phyloP scores from a whole-genome alignment of 2,888 invertebrate genomes.

The Tetheella fluctuosa region DNA sequence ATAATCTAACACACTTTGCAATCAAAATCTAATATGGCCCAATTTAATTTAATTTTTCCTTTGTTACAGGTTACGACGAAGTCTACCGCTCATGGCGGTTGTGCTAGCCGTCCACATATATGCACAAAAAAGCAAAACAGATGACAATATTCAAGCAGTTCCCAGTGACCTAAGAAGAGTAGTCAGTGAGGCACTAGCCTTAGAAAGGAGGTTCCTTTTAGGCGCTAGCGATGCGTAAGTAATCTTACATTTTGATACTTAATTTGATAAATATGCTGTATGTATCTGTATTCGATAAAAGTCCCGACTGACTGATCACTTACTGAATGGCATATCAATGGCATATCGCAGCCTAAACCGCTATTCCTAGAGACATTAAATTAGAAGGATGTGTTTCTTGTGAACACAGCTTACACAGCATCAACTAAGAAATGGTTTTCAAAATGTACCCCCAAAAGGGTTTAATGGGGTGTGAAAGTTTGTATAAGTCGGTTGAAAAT shows the following conservation, averaged over 20 bases:
- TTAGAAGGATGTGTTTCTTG: too few species aligned
- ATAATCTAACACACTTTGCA: not conserved
- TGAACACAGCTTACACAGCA: too few species aligned
- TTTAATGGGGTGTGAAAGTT: too few species aligned
- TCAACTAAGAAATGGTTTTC: too few species aligned
- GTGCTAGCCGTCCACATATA: slow-evolving; percentile 46
- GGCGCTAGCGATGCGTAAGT: slow-evolving; percentile 75
- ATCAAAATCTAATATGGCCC: not conserved
- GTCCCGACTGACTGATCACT: too few species aligned
- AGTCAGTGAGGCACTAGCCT: slow-evolving; percentile 74
- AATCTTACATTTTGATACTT: slow-evolving; percentile 1
- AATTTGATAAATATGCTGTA: not conserved
- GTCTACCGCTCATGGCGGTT: slow-evolving; percentile 63
- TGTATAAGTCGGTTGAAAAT: too few species aligned
- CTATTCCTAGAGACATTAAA: too few species aligned
- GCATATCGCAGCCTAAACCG: too few species aligned
- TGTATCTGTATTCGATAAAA: too few species aligned
- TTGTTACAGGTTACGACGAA: slow-evolving; percentile 71
- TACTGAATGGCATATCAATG: too few species aligned
- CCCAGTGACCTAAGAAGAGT: slow-evolving; percentile 74
- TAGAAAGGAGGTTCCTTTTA: slow-evolving; percentile 69
- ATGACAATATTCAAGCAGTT: slow-evolving; percentile 70
- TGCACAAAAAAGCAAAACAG: slow-evolving; percentile 65
- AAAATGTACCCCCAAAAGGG: too few species aligned
- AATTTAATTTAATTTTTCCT: slow-evolving; percentile 2